These are phyloP conservation scores for Caranx melampygus DNA, from an alignment of 2,113 vertebrate species.

Conservation along the genomic window DNA sequence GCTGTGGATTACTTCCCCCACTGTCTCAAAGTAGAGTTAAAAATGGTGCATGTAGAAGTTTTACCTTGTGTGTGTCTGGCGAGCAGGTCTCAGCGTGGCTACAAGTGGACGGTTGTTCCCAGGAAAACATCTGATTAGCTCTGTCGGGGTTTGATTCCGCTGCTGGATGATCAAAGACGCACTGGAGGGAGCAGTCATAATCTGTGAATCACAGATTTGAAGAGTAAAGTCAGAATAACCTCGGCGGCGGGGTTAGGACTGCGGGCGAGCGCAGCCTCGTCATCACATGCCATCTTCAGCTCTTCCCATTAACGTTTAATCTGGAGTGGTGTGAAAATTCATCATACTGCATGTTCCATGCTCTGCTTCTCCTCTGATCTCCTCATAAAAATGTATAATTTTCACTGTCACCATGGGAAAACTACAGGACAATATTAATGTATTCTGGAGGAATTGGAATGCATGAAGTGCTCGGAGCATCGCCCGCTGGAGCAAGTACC, in stretches of 20 bases:
- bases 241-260: background rate
- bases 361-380: slow-evolving; percentile 62
- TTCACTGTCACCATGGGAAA: slow-evolving; percentile 51
- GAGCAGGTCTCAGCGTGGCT: background rate
- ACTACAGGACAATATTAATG: slow-evolving; percentile 60
- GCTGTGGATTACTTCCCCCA: background rate
- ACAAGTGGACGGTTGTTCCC: slow-evolving; percentile 22
- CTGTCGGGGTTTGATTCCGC: slow-evolving; percentile 48
- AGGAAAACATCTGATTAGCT: slow-evolving; percentile 38
- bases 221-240: slow-evolving; percentile 17
- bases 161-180: slow-evolving; percentile 57
- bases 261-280: slow-evolving; percentile 15
- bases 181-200: slow-evolving; percentile 32
- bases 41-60: background rate
- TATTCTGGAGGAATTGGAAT: slow-evolving; percentile 58
- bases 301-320: slow-evolving; percentile 67
- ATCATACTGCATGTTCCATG: slow-evolving; percentile 31
- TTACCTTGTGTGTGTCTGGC: background rate
- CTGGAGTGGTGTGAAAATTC: slow-evolving; percentile 51
- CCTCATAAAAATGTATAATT: slow-evolving; percentile 66
- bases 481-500: slow-evolving; percentile 40
- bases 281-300: slow-evolving; percentile 43
- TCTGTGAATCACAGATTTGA: slow-evolving; percentile 48
- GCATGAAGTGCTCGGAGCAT: slow-evolving; percentile 45
- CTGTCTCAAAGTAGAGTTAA: background rate